Evolutionary conservation across 2,797 vertebrate genomes (phyloP), one percentile per base, ranked within the genome.

Genomic region (Falco biarmicus): DNA sequence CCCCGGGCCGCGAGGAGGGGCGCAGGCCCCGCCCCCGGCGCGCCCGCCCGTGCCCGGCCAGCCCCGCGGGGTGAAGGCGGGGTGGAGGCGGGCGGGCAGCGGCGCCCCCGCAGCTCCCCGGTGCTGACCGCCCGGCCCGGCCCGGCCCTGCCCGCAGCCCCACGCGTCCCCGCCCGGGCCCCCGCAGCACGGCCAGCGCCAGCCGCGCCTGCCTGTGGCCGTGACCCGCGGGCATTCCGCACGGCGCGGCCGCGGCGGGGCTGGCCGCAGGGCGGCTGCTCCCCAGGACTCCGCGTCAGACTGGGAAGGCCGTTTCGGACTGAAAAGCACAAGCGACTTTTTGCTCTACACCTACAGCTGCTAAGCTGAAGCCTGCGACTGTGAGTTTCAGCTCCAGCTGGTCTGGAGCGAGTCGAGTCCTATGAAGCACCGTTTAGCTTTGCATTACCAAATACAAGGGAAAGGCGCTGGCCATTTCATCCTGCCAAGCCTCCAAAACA

Each of bases 161-260:
- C 37, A 37, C 37, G 37, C 37, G 37, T 37, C 37, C 78, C 53
- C 64, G 78, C 45, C 43, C 43, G 17, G 32, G n/a, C n/a, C 59
- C 32, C 15, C 41, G 2, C 11, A 56, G 25, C 57, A 24, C 4
- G 10, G 59, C 32, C 4, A 5, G 17, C 2, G 19, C n/a, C 3
- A 19, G 39, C 73, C 37, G 39, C 73, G 25, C 25, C 31, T 15
- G 25, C 32, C 41, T 4, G 25, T 3, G 45, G 24, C 79, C 15
- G 15, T 6, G 5, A 4, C n/a, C 68, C 5, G 25, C 50, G 8
- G 21, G 39, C 74, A 18, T 4, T n/a, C 39, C 26, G 7, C 7
- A 5, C 50, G 2, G 50, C 21, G 1, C 1, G 6, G 3, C 50
- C 45, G 0, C 12, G 4, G 24, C 16, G 4, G 25, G 47, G 20